Evolutionary conservation across 2,113 vertebrate species (phyloP).

Genomic region (Choloepus hoffmanni): DNA sequence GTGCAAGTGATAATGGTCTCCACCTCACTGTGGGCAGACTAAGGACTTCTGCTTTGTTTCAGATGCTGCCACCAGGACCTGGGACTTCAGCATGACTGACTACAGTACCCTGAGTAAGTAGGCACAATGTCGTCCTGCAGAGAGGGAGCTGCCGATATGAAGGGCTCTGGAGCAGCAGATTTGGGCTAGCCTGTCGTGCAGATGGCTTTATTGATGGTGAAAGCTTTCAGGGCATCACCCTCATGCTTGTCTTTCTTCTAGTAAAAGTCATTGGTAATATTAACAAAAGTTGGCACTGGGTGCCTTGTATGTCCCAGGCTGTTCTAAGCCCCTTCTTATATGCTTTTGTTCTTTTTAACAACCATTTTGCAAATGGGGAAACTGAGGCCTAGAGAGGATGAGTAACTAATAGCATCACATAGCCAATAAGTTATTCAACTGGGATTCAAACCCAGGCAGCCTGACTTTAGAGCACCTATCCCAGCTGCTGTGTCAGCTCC

Average conservation of each 20-base stretch:
- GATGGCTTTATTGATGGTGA: neutral
- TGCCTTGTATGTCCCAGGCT: neutral
- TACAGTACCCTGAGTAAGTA: constrained; percentile 92
- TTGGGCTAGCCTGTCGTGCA: neutral
- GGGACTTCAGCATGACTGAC: constrained; percentile 94
- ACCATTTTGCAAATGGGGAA: neutral
- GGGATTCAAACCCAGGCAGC: neutral
- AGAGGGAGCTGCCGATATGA: neutral
- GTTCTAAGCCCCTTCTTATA: neutral
- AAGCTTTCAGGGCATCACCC: neutral
- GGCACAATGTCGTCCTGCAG: accelerated
- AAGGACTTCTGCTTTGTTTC: constrained; percentile 76
- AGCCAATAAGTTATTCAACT: neutral
- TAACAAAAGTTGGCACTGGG: neutral
- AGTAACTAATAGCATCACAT: neutral
- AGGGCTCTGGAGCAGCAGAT: neutral
- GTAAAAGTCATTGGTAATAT: neutral
- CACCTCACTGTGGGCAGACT: neutral
- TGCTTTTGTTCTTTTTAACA: neutral
- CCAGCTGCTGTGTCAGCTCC: neutral
- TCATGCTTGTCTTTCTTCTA: neutral
- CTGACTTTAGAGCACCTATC: neutral
- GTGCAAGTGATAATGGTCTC: neutral
- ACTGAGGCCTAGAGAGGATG: neutral
- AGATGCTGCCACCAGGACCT: constrained; percentile 94